Evolutionary conservation across 2,113 vertebrate genomes (phyloP).

Genomic region (Seriola rivoliana): DNA sequence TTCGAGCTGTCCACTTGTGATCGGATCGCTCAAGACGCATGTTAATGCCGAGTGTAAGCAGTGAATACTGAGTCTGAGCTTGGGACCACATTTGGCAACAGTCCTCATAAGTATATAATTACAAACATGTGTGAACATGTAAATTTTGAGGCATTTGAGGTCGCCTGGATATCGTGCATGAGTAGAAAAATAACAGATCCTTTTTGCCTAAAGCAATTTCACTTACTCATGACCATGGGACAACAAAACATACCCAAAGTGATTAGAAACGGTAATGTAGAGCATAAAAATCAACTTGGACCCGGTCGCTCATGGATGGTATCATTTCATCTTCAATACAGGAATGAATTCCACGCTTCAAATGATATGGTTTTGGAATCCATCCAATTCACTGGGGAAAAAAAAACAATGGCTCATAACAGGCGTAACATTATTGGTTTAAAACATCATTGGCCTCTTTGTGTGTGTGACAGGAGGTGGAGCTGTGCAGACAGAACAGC

Average conservation of each 20-base stretch:
- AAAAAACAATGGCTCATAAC: background rate
- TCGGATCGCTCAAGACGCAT: too few species aligned
- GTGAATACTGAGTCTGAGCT: too few species aligned
- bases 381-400: background rate
- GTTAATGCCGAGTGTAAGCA: too few species aligned
- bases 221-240: background rate
- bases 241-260: constrained; percentile 11
- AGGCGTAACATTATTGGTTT: background rate
- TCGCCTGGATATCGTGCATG: constrained; percentile 2
- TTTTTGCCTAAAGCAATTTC: constrained; percentile 10
- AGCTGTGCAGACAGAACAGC: constrained; percentile 90
- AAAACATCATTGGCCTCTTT: constrained; percentile 16
- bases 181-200: constrained; percentile 12
- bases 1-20: too few species aligned
- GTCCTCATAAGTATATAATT: background rate
- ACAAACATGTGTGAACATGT: background rate
- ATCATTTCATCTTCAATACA: constrained; percentile 18
- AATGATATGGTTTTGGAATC: constrained; percentile 14
- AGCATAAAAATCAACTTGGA: constrained; percentile 11
- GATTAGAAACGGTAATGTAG: constrained; percentile 17
- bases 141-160: background rate
- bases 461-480: constrained; percentile 88
- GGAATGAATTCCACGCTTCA: background rate
- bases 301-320: background rate
- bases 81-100: background rate